Base-by-base conservation (phyloP, 2,797 vertebrate genomes). In the Crenuchus spilurus region DNA sequence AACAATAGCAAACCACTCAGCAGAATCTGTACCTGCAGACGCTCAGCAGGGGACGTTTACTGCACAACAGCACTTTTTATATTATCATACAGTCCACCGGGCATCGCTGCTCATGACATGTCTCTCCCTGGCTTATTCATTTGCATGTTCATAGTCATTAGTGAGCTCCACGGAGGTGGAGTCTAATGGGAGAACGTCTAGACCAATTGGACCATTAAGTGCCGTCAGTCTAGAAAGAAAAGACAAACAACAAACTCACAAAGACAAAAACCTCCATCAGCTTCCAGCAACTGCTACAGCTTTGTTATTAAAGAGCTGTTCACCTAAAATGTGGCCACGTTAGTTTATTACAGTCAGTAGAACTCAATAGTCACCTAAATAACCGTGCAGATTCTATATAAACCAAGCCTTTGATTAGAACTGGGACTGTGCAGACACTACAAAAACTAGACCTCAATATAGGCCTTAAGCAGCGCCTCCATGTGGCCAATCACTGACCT, bases 1-100 rank as follows among this genome's bases (percentile, higher is more conserved):
- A 64, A 73, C 41, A 35, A 31, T 49, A 68, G 37, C 72, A 46
- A 51, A 33, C 62, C 24, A 60, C 42, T 30, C 28, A 22, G 66
- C 55, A 35, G 6, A 51, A 30, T 26, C 28, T 30, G 33, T 55
- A 55, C 52, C 52, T 55, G 28, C 52, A 55, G 52, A n/a, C 2
- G 7, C 48, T n/a, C 16, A 61, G 28, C 66, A 24, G 35, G 69
- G 30, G 11, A 62, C n/a, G 6, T 57, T 57, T 57, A 57, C 70
- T 52, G 58, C 58, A 63, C 24, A 62, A 20, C 24, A 2, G 18
- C 20, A 31, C 35, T 22, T 72, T 72, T 62, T 63, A 52, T 37
- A 52, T 51, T 54, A 72, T 30, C 30, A 7, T 24, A 26, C 41
- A 44, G 49, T 33, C 49, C 70, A 46, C 22, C 44, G 30, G 44